Evolutionary conservation across 2,797 vertebrate genomes (phyloP).

Genomic region (Alexandromys oeconomus): DNA sequence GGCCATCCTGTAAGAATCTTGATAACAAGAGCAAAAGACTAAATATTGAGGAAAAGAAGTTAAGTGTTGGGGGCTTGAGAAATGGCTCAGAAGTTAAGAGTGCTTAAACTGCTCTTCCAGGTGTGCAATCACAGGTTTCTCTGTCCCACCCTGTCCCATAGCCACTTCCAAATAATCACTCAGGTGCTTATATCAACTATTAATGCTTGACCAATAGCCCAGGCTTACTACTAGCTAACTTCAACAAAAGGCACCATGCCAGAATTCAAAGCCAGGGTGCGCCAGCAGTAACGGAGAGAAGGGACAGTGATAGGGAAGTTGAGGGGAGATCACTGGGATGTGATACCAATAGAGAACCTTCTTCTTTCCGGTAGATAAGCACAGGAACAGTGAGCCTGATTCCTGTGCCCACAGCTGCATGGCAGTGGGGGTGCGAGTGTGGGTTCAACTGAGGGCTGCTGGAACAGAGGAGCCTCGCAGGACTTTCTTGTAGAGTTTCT

Average conservation of each 20-base stretch:
- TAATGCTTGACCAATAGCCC: too few relatives aligned
- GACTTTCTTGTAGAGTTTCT: rapidly evolving
- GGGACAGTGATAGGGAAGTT: rapidly evolving
- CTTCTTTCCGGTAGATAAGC: background rate
- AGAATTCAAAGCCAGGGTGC: rapidly evolving
- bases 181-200: too few relatives aligned
- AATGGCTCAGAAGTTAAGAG: background rate
- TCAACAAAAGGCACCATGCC: background rate
- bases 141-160: too few relatives aligned
- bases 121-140: too few relatives aligned
- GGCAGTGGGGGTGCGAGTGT: background rate
- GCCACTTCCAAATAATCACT: too few relatives aligned
- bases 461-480: rapidly evolving
- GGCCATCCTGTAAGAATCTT: background rate
- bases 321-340: rapidly evolving
- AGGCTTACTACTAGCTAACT: too few relatives aligned
- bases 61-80: background rate
- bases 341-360: background rate
- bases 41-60: background rate
- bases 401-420: background rate
- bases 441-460: background rate
- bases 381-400: rapidly evolving
- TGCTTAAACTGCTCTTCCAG: background rate
- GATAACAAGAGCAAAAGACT: background rate
- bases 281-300: rapidly evolving